Evolutionary conservation across 2,888 invertebrate species (phyloP), one percentile per base, ranked within the genome.

Genomic region (Megalurothrips usitatus): DNA sequence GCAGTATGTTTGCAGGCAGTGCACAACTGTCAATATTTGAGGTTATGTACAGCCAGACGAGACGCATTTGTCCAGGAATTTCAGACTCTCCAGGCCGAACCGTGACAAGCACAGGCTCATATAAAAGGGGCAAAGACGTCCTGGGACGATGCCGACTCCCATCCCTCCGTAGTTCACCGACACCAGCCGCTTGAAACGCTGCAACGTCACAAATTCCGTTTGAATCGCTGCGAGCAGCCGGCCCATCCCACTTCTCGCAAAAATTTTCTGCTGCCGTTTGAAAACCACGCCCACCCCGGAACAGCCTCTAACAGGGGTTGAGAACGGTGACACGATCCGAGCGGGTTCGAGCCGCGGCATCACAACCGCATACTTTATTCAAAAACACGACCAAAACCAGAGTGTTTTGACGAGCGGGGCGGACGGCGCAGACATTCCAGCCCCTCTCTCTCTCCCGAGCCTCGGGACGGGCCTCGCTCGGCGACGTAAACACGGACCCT

Each of bases 381-480:
- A 75, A 75, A 75, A 75, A 23, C 23, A 23, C 12, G 10, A 26
- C 8, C 26, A 23, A 26, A 75, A 1, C 2, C 11, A 0, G 11
- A 75, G 68, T 75, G 26, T 23, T 75, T 75, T 26, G 68, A 75
- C 68, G 23, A 10, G 4, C 11, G 68, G 10, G 68, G n/a, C 68
- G n/a, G 12, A 26, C 68, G 68, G 68, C 68, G 23, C 68, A 75
- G 68, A 75, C 68, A 75, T 75, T 75, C 68, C 68, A 75, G 68
- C 23, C 68, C 58, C 34, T 43, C 34, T 43, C 34, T 43, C 34
- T 43, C 34, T 43, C 3, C 34, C 34, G 34, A 52, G 52, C 14
- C 58, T 17, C 58, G n/a, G 68, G 23, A 75, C 68, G 19, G 2
- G 8, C 68, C 23, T 23, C 11, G 23, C 23, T 23, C 23, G 68